A percentile compares a stretch with the other conserved stretches of the same genome.
These are phyloP conservation scores for Neelides sp. DNA, from an alignment of 1,140 invertebrate species.

Conservation along the genomic window DNA sequence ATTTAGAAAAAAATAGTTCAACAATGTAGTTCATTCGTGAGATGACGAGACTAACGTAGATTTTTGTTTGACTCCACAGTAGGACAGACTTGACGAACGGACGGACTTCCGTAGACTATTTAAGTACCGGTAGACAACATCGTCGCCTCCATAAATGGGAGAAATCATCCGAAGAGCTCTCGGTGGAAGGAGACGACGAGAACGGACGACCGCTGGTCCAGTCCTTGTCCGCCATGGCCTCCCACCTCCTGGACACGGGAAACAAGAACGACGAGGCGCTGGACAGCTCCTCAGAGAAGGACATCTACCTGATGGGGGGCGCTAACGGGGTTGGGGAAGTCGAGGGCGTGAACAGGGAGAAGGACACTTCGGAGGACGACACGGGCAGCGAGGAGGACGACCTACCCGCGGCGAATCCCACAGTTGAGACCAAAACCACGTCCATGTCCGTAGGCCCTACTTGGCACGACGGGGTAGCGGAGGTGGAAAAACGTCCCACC, in stretches of 20 bases:
- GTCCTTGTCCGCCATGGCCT: constrained; percentile 22
- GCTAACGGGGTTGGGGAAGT: neutral
- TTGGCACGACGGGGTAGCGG: constrained; percentile 1
- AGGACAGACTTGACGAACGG: constrained; percentile 24
- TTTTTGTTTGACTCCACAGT: too few species aligned
- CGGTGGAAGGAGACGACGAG: constrained; percentile 2
- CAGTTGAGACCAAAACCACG: neutral
- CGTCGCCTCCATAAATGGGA: constrained; percentile 11
- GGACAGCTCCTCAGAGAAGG: constrained; percentile 29
- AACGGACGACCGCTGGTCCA: constrained; percentile 20
- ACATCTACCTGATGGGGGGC: constrained; percentile 22
- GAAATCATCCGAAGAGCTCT: constrained; percentile 11
- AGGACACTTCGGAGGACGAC: constrained; percentile 3
- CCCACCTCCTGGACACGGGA: constrained; percentile 19
- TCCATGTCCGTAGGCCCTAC: neutral
- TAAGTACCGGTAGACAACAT: too few species aligned
- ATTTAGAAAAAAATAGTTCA: too few species aligned
- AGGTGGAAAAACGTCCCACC: too few species aligned
- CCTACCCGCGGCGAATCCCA: neutral
- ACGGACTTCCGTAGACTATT: constrained; percentile 7
- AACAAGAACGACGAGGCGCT: constrained; percentile 13
- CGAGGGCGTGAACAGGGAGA: constrained; percentile 3
- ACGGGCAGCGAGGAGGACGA: constrained; percentile 10
- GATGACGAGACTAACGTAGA: too few species aligned
- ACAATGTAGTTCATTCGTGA: too few species aligned